Conservation (phyloP, 2,888 invertebrate genomes). For the Eulithis testata region DNA sequence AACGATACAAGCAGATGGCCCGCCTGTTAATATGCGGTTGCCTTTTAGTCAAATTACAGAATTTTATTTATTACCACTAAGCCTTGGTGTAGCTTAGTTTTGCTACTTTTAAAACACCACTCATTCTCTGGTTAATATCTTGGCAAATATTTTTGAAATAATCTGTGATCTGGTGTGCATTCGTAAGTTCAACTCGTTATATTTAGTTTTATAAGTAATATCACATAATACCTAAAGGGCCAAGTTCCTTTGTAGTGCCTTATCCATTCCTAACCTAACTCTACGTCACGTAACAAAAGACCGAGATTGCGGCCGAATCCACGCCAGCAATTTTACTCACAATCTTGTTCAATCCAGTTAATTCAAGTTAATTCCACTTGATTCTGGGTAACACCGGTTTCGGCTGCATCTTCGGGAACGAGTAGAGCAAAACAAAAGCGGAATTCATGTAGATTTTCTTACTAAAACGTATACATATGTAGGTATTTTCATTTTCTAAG, state of each 20-base stretch:
- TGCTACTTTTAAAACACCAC: too few species aligned
- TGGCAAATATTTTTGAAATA: too few species aligned
- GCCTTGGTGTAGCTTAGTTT: too few species aligned
- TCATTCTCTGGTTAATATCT: too few species aligned
- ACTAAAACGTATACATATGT: background rate
- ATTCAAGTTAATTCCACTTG: slow-evolving; percentile 59
- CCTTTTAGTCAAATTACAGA: too few species aligned
- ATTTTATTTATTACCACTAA: too few species aligned
- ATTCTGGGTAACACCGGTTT: slow-evolving; percentile 47
- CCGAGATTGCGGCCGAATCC: slow-evolving; percentile 57
- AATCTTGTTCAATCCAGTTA: slow-evolving; percentile 58
- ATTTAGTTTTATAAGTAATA: too few species aligned
- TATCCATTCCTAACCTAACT: slow-evolving; percentile 24
- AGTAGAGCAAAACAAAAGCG: slow-evolving; percentile 7
- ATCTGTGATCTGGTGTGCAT: too few species aligned
- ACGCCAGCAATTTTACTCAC: slow-evolving; percentile 57
- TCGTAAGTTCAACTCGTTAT: background rate
- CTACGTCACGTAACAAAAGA: slow-evolving; percentile 37
- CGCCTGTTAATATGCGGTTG: too few species aligned
- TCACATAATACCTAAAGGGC: too few species aligned
- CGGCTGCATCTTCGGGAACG: slow-evolving; percentile 34
- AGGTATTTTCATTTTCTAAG: too few species aligned
- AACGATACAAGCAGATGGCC: too few species aligned
- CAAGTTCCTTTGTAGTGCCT: slow-evolving; percentile 8
- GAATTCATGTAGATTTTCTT: background rate